Conservation (phyloP, 2,113 vertebrate genomes). For the Rhodinocichla rosea region DNA sequence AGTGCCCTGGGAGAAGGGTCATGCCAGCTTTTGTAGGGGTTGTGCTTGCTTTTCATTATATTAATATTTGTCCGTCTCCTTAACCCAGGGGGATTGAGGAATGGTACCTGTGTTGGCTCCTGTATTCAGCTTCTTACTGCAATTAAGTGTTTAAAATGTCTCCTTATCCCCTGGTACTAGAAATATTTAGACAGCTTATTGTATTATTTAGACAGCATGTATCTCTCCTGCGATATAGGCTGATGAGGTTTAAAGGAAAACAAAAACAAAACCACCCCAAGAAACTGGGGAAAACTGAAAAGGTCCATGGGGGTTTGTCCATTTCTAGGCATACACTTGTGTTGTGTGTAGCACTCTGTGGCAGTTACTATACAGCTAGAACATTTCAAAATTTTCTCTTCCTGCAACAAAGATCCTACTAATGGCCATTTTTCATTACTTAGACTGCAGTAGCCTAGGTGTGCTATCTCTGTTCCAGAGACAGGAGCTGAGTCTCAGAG, state of each 20-base stretch:
- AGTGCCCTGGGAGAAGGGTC: background rate
- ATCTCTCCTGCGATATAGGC: background rate
- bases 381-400: background rate
- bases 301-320: background rate
- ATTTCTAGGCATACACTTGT: background rate
- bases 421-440: background rate
- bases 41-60: rapidly evolving
- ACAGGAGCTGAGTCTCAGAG: background rate
- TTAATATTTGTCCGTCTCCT: background rate
- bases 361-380: background rate
- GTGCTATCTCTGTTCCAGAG: background rate
- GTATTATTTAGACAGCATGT: background rate
- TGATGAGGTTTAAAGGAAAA: background rate
- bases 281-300: background rate
- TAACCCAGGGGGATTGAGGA: background rate
- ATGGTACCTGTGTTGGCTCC: background rate
- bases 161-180: background rate
- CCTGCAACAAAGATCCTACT: background rate
- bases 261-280: background rate
- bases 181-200: slow-evolving; percentile 10
- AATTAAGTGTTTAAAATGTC: slow-evolving; percentile 31
- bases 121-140: background rate
- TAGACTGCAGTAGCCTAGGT: background rate
- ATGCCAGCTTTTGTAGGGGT: rapidly evolving
- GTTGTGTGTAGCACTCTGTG: background rate